Conservation (phyloP, 2,797 vertebrate species). For the Zenarchopterus dispar region DNA sequence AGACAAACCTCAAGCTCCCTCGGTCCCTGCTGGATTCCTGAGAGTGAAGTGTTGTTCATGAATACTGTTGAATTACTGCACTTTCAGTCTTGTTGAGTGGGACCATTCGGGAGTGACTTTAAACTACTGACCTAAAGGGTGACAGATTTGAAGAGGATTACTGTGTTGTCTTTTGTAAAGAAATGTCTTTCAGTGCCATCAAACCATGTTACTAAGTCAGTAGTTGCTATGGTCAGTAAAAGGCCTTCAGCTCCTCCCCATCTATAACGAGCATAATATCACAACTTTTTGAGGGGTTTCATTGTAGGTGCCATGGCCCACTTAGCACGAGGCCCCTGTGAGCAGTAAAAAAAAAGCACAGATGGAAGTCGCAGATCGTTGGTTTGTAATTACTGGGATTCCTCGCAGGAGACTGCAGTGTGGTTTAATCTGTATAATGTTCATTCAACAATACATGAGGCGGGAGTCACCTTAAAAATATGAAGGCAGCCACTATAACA, state of each 20-base stretch:
- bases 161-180: background rate
- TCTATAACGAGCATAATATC: constrained; percentile 41
- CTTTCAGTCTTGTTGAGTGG: no score
- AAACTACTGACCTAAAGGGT: constrained; percentile 7
- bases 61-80: constrained; percentile 3
- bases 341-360: constrained; percentile 50
- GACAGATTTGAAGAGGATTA: constrained; percentile 1
- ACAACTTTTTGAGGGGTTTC: constrained; percentile 29
- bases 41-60: background rate
- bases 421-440: constrained; percentile 12
- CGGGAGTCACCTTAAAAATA: constrained; percentile 1
- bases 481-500: constrained; percentile 4
- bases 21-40: background rate
- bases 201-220: background rate
- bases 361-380: constrained; percentile 40
- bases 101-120: no score
- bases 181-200: constrained; percentile 9
- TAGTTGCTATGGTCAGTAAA: constrained; percentile 19
- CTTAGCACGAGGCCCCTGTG: constrained; percentile 27
- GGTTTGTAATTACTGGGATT: constrained; percentile 27
- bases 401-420: constrained; percentile 15
- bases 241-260: constrained; percentile 2
- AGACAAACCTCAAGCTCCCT: constrained; percentile 3
- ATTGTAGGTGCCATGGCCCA: constrained; percentile 29
- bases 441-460: background rate